Percentiles rank a stretch among this genome's conserved stretches.
phyloP scores from a whole-genome alignment of 2,888 invertebrate genomes.

The Torymus aiolomorphi region DNA sequence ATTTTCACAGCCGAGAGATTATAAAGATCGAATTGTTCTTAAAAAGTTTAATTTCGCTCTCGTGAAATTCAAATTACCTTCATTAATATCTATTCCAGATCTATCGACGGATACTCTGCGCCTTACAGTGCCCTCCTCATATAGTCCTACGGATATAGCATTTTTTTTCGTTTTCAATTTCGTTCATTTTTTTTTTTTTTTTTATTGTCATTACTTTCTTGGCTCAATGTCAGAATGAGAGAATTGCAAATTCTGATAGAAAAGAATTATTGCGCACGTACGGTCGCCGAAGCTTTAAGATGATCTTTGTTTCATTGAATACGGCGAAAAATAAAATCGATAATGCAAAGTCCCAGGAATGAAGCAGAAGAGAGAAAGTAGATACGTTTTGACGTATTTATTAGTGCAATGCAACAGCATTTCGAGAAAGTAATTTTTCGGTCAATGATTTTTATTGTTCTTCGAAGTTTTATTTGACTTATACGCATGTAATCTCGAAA shows the following conservation, averaged over 20 bases:
- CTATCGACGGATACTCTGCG: conserved; percentile 78
- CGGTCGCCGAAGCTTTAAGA: conserved; percentile 24
- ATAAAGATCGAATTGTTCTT: conserved; percentile 22
- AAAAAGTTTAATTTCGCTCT: conserved; percentile 16
- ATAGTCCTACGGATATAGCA: conserved; percentile 70
- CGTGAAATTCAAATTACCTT: conserved; percentile 74
- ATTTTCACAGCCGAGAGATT: conserved; percentile 42
- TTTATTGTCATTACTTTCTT: conserved; percentile 39
- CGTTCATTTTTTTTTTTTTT: conserved; percentile 58
- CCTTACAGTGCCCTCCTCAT: conserved; percentile 76
- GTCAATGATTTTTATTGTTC: too few relatives aligned
- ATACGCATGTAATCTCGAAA: neutral
- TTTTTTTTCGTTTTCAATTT: conserved; percentile 62
- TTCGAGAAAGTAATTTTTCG: neutral
- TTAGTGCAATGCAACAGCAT: conserved; percentile 6
- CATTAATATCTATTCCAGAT: conserved; percentile 78
- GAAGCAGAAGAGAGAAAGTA: conserved; percentile 23
- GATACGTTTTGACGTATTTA: conserved; percentile 11
- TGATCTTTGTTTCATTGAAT: neutral
- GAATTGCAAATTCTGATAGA: conserved; percentile 51
- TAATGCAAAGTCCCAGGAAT: neutral
- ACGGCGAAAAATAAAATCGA: neutral
- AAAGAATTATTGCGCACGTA: conserved; percentile 38
- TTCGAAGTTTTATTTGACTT: too few relatives aligned
- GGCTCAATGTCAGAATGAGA: conserved; percentile 38